Conservation (phyloP, 2,797 vertebrate species). For the Lacerta agilis region DNA sequence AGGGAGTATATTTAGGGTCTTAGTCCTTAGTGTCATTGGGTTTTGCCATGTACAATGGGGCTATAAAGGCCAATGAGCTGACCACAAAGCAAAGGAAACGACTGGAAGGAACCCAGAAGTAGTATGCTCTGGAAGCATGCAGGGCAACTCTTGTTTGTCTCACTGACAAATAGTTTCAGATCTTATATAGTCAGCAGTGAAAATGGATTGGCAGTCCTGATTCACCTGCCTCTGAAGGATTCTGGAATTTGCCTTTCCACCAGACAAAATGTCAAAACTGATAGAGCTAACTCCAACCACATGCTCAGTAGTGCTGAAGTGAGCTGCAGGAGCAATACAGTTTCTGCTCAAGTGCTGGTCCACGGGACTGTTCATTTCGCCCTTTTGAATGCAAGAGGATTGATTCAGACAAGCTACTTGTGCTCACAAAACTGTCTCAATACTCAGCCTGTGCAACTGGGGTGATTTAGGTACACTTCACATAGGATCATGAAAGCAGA, state of each 20-base stretch:
- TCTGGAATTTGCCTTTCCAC: background rate
- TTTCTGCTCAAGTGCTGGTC: background rate
- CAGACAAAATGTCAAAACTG: background rate
- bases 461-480: background rate
- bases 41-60: background rate
- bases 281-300: background rate
- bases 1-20: background rate
- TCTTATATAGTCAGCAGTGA: background rate
- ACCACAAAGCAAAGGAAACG: background rate
- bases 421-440: background rate
- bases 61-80: background rate
- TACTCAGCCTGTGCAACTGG: background rate
- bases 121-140: background rate
- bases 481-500: too few relatives aligned
- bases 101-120: background rate
- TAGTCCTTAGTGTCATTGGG: background rate
- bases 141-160: background rate
- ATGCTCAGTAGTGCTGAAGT: background rate
- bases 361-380: too few relatives aligned
- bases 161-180: background rate
- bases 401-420: background rate
- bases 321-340: background rate
- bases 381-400: background rate
- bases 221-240: background rate
- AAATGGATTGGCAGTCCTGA: background rate